These are phyloP conservation scores for Zenarchopterus dispar DNA, from an alignment of 2,797 vertebrate genomes.

Conservation along the genomic window DNA sequence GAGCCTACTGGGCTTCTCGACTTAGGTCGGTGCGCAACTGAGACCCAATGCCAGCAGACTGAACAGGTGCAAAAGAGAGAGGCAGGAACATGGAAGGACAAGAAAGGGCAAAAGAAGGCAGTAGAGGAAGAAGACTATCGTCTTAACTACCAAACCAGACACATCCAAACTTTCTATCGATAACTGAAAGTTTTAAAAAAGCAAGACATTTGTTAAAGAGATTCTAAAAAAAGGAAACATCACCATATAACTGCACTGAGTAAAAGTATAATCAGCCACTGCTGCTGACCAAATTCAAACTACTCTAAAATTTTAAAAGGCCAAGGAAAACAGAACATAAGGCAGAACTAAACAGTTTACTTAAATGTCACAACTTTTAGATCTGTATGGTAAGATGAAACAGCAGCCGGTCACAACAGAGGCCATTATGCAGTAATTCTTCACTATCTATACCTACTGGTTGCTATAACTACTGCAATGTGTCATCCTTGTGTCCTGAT, in stretches of 20 bases:
- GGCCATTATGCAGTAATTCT: neutral
- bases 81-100: slow-evolving; percentile 38
- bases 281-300: no score
- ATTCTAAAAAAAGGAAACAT: no score
- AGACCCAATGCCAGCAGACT: slow-evolving; percentile 42
- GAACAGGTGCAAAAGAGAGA: slow-evolving; percentile 52
- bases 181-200: no score
- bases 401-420: slow-evolving; percentile 6
- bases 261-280: no score
- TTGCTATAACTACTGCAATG: slow-evolving; percentile 2
- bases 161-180: neutral
- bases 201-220: no score
- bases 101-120: slow-evolving; percentile 1
- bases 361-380: slow-evolving; percentile 20
- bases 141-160: neutral
- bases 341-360: neutral
- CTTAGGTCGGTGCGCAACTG: slow-evolving; percentile 31
- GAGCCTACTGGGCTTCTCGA: slow-evolving; percentile 29
- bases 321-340: slow-evolving; percentile 2
- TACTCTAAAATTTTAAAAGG: slow-evolving; percentile 1
- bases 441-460: neutral
- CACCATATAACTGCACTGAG: no score
- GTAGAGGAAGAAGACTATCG: neutral
- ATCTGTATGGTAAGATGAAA: slow-evolving; percentile 10
- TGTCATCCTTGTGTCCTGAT: slow-evolving; percentile 7